Evolutionary conservation across 2,113 vertebrate species (phyloP), one percentile per base, ranked within the genome.

Genomic region (Eonycteris spelaea): DNA sequence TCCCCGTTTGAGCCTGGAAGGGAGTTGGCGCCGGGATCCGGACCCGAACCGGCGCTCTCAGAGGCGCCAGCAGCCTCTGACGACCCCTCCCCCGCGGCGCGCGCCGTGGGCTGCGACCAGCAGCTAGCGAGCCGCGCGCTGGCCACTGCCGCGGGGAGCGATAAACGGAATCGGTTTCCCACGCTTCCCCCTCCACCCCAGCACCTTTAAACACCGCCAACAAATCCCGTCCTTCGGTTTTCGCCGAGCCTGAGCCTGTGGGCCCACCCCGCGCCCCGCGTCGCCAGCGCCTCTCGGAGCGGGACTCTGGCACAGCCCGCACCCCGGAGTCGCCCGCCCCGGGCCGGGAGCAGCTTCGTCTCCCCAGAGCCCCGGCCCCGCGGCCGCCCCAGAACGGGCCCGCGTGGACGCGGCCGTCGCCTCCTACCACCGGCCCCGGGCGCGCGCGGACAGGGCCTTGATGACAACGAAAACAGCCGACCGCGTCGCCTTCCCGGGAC

Each of bases 141-240:
- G 5, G 85, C 63, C 59, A 0, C 40, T 10, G 79, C 79, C n/a
- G 7, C 57, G 0, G 28, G 53, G 57, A 65, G 78, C 57, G 28
- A 7, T 35, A 40, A 95, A 93, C 75, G 53, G 86, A 92, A 82
- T 95, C 48, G 28, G n/a, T 33, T 90, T 90, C 84, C 67, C 84
- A 82, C 38, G 74, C 40, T 33, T 48, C 57, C 40, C 48, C 22
- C 65, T 65, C 1, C 22, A 4, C 16, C 75, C 28, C 26, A 0
- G 43, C 55, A 28, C 91, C 88, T 45, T 65, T 24, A 21, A 51
- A 94, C 85, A 61, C 15, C 28, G 18, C 85, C 78, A 61, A 96
- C 92, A 67, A 97, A 92, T 67, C 35, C 43, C 1, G 4, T 0
- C 4, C 21, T 33, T 51, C 3, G 2, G 13, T 33, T 26, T 2